phyloP scores from a whole-genome alignment of 1,140 invertebrate species.

The Bombus impatiens region DNA sequence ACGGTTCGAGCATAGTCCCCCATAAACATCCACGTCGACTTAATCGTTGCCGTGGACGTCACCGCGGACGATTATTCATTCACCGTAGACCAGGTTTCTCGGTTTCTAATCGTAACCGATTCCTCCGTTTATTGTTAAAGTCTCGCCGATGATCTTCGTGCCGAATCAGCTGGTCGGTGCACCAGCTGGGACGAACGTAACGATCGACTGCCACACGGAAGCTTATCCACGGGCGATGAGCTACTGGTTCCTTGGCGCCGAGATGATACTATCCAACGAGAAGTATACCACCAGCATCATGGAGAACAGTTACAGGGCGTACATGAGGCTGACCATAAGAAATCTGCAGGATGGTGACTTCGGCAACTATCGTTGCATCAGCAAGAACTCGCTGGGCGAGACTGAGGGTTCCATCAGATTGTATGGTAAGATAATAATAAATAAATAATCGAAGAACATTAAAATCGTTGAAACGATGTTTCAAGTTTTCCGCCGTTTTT shows the following conservation, averaged over 20 bases:
- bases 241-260: slow-evolving; percentile 94
- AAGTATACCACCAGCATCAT: slow-evolving; percentile 90
- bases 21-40: not conserved
- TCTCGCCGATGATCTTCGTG: slow-evolving; percentile 95
- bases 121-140: slow-evolving; percentile 82
- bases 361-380: slow-evolving; percentile 93
- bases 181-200: slow-evolving; percentile 93
- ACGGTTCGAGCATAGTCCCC: no score
- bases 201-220: slow-evolving; percentile 95
- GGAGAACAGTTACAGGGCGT: slow-evolving; percentile 92
- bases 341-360: slow-evolving; percentile 90
- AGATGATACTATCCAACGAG: slow-evolving; percentile 92
- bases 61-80: not conserved
- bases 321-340: slow-evolving; percentile 93
- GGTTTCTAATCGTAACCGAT: not conserved
- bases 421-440: slow-evolving; percentile 88
- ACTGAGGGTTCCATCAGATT: slow-evolving; percentile 95
- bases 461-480: no score
- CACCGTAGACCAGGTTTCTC: no score
- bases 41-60: not conserved
- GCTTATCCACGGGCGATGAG: slow-evolving; percentile 96
- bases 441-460: not conserved
- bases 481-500: not conserved
- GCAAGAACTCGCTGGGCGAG: slow-evolving; percentile 96
- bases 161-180: slow-evolving; percentile 95